These are phyloP conservation scores for Montipora capricornis DNA, from an alignment of 64 coral and sea anemone genomes.

Conservation along the genomic window DNA sequence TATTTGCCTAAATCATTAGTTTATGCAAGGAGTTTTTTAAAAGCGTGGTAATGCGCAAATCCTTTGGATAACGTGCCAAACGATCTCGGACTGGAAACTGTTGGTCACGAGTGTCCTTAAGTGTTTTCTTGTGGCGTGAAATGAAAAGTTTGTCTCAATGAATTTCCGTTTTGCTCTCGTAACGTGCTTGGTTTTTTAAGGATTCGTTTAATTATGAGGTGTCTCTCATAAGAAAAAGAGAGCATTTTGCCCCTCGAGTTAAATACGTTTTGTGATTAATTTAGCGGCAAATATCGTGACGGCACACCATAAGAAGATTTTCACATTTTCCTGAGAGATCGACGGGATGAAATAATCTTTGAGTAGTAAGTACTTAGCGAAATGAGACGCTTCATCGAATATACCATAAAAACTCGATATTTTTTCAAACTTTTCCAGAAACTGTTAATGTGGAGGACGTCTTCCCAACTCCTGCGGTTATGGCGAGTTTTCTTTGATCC, in stretches of 20 bases:
- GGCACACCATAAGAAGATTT: constrained; percentile 4
- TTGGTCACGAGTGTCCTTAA: background rate
- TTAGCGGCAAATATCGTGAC: constrained; percentile 45
- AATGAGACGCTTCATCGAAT: background rate
- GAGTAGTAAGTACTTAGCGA: background rate
- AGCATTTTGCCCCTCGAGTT: background rate
- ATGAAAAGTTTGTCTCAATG: background rate
- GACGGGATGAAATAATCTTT: constrained; percentile 4
- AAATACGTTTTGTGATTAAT: background rate
- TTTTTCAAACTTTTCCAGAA: background rate
- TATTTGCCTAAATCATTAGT: background rate
- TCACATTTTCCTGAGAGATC: background rate
- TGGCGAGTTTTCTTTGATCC: constrained; percentile 36
- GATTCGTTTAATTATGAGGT: no score
- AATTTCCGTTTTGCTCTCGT: no score
- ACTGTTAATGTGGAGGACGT: background rate
- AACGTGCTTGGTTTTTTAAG: no score
- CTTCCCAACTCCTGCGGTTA: background rate
- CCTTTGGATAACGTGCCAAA: background rate
- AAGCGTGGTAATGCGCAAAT: background rate
- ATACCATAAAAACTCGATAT: background rate
- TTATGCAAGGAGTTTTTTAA: background rate
- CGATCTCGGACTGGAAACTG: background rate
- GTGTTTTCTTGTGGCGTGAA: background rate
- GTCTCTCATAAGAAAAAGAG: no score